Evolutionary conservation across 1,140 invertebrate genomes (phyloP), one percentile per base, ranked within the genome.

Genomic region (Calliopsis andreniformis): DNA sequence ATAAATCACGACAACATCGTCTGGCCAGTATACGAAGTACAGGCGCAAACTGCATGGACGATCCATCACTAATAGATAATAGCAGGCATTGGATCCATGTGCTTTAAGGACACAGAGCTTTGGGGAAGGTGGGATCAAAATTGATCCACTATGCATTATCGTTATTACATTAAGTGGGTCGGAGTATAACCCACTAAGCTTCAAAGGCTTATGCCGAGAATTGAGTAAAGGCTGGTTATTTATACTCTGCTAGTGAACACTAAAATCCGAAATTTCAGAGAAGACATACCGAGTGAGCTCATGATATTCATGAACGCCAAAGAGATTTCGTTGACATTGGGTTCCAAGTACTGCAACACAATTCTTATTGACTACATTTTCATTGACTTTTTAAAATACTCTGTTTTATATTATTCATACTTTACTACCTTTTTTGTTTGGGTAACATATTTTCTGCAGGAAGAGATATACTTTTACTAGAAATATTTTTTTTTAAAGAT

Each of bases 131-230:
- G 70, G 70, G 70, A 73, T 64, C 61, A 53, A 66, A 64, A 53
- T 73, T 73, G 70, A 73, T 73, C 70, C 70, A 49, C 61, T n/a
- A 64, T 73, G 70, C 70, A 64, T 73, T 73, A 73, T 66, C 70
- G 61, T 64, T 73, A 73, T 73, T 73, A 66, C 47, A 66, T 73
- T 73, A 73, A 73, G 61, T 64, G 70, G 61, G 70, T 42, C 70
- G 32, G 35, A 55, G 61, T 32, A 55, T 66, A 73, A 73, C 70
- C 70, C 59, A 53, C 70, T 73, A 73, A 73, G 70, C 70, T 66
- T 66, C 70, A 73, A 73, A 73, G 70, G 70, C 59, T 64, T 72
- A 64, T 64, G 59, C 47, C 45, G 47, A 42, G 70, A 64, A 72
- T 64, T 30, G 70, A 72, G 70, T 72, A 51, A 51, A 72, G 70